Base-by-base conservation (phyloP, 2,888 invertebrate species). In the Andrena praecox region DNA sequence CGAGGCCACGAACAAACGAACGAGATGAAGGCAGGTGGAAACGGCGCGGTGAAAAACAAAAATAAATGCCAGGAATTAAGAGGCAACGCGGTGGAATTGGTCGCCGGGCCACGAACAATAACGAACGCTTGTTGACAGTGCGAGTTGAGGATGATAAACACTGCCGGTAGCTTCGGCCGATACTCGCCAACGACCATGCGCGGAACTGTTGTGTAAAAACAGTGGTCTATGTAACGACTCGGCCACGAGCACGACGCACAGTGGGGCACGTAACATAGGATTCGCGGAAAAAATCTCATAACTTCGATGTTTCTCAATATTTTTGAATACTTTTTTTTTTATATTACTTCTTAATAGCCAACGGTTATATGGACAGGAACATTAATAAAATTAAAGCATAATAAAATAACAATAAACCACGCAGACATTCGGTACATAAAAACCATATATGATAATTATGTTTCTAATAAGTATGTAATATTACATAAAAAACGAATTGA, bases 81-180 rank as follows among this genome's bases (percentile, higher is more conserved):
- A 12, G 35, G 42, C 52, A 67, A 16, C n/a, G 29, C n/a, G 29
- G 62, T 73, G 50, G 59, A 78, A 74, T 80, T 85, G 68, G 77
- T 69, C 68, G 67, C 72, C 71, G 59, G 24, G 60, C 16, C n/a
- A 20, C 12, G 56, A 10, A 54, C 42, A 74, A 68, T 72, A 82
- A 82, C 69, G 75, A 81, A 81, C 59, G 71, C 60, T 68, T 71
- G 68, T 85, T 62, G 69, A 82, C 67, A 75, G 35, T 74, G 27
- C 24, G 69, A 31, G 16, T 48, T 24, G 27, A 20, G 52, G 69
- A 67, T 62, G 75, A 85, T 54, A 74, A 77, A 82, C 70, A 66
- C 73, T 62, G 24, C 64, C 42, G 67, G 10, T 35, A 54, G 60
- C 77, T n/a, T 62, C 29, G 16, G 27, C 69, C 42, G 64, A 20